Evolutionary conservation across 2,888 invertebrate genomes (phyloP).

Genomic region (Parapristionchus giblindavisi): DNA sequence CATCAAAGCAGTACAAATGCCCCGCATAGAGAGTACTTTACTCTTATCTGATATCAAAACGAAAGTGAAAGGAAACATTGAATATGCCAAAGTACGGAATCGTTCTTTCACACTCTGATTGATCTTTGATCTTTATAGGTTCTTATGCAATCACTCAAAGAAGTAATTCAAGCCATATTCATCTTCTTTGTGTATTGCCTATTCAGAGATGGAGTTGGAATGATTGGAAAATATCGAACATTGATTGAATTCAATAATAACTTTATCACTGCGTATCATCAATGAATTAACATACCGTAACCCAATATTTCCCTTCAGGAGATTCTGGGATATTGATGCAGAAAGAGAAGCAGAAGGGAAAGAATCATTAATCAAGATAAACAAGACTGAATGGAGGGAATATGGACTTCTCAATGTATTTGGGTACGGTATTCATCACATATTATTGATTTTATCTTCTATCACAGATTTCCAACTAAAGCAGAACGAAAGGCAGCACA

Average conservation of each 20-base stretch:
- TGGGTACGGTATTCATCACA: conserved; percentile 38
- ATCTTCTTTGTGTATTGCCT: conserved; percentile 62
- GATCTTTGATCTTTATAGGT: conserved; percentile 41
- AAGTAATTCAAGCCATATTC: conserved; percentile 54
- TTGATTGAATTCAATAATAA: conserved; percentile 63
- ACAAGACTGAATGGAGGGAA: conserved; percentile 47
- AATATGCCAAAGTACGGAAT: conserved; percentile 49
- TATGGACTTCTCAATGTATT: conserved; percentile 53
- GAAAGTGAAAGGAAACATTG: conserved; percentile 48
- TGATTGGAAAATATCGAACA: conserved; percentile 56
- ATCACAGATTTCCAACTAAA: conserved; percentile 51
- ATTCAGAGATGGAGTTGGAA: conserved; percentile 58
- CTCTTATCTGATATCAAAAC: conserved; percentile 56
- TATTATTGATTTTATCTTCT: neutral
- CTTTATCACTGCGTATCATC: conserved; percentile 57
- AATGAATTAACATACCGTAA: no score
- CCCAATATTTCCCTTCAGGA: conserved; percentile 40
- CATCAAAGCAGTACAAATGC: conserved; percentile 56
- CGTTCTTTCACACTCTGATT: neutral
- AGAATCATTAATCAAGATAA: conserved; percentile 45
- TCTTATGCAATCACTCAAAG: conserved; percentile 48
- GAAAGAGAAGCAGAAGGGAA: conserved; percentile 46
- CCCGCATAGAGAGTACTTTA: conserved; percentile 56
- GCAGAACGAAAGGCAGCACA: conserved; percentile 51
- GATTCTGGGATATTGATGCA: conserved; percentile 65